Percentiles rank a stretch among this genome's conserved stretches.
phyloP scores from a whole-genome alignment of 2,113 vertebrate species.

The Ictidomys tridecemlineatus region DNA sequence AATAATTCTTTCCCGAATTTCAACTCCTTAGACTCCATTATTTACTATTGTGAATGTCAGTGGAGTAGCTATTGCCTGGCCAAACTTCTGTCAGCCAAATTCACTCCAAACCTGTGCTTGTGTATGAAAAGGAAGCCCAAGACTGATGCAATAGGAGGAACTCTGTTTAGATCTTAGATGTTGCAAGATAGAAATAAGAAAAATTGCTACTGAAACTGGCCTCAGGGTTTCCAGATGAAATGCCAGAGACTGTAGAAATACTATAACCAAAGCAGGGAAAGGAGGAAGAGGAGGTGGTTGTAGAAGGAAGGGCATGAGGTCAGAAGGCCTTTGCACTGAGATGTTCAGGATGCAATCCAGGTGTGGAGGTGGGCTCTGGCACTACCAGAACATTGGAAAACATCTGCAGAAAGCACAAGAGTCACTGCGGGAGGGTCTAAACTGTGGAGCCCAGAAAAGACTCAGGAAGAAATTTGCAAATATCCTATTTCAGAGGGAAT shows the following conservation, averaged over 20 bases:
- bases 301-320: not conserved
- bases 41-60: not conserved
- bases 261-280: not conserved
- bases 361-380: not conserved
- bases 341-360: not conserved
- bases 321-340: not conserved
- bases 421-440: not conserved
- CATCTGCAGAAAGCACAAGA: not conserved
- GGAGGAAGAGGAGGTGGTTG: not conserved
- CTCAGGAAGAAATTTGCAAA: not conserved
- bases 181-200: not conserved
- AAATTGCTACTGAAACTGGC: not conserved
- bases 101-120: not conserved
- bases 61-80: not conserved
- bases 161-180: slow-evolving; percentile 7
- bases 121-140: not conserved
- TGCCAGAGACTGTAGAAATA: not conserved
- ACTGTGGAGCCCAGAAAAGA: not conserved
- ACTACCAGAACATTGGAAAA: not conserved
- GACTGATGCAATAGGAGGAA: not conserved
- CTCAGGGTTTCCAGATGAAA: not conserved
- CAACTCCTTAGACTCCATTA: not conserved
- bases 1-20: not conserved
- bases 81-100: not conserved
- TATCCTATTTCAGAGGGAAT: not conserved